Evolutionary conservation across 2,797 vertebrate genomes (phyloP), one percentile per base, ranked within the genome.

Genomic region (Hyperoplus lanceolatus): DNA sequence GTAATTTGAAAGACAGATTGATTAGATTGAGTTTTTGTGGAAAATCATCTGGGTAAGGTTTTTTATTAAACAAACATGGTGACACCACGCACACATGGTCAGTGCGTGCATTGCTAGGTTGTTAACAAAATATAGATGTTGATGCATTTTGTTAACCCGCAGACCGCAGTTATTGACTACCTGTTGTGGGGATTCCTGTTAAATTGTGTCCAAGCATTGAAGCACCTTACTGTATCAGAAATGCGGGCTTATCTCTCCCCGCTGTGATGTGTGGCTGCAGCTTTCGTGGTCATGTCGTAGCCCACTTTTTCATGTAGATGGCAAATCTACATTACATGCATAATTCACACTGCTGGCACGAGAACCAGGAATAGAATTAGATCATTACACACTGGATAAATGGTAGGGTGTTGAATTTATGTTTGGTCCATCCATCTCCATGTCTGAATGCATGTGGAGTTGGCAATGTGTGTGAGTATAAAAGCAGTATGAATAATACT

Each of bases 251-350:
- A 62, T 77, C 46, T 53, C 49, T 43, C 45, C 1, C 13, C 84
- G 70, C 88, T 64, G 75, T 57, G 65, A 18, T 3, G 62, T 54
- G 46, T 70, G 82, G 63, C 38, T 62, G 62, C 77, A 75, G 70
- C 60, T 68, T 80, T 75, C 62, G 5, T 0, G 8, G 55, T 69
- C 81, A 69, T 54, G 70, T 75, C 75, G 77, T 29, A 62, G 46
- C 60, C 45, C 29, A 65, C 61, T 48, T 76, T 21, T 77, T 62
- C 64, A 72, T 57, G 53, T 4, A 50, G 61, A 73, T 66, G 66
- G 49, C n/a, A 74, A 83, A 90, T 92, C 89, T 80, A 89, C 86
- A 86, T 51, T 39, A 73, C 83, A 87, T 90, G 67, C 76, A 91
- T 89, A 85, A 92, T 92, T 93, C 80, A 89, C 43, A 2, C 5